Conservation (phyloP, 2,888 invertebrate species). For the Trachelus iudaicus region DNA sequence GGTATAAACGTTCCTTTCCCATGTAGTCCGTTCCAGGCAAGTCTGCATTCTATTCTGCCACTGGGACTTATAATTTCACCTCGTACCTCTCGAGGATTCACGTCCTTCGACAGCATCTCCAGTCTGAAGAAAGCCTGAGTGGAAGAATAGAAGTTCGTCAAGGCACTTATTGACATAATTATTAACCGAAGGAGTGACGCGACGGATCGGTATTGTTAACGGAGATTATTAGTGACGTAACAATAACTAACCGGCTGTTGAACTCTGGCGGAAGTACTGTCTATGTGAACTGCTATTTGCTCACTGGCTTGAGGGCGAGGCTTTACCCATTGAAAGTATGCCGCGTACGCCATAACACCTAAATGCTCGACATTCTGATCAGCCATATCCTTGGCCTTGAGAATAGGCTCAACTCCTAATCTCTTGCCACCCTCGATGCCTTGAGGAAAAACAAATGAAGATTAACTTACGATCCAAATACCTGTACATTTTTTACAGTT, state of each 20-base stretch:
- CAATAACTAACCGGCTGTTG: constrained; percentile 80
- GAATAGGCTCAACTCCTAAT: constrained; percentile 87
- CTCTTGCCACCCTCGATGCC: constrained; percentile 72
- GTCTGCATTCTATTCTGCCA: constrained; percentile 71
- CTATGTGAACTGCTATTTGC: constrained; percentile 81
- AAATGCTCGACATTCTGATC: constrained; percentile 95
- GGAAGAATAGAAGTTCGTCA: constrained; percentile 10
- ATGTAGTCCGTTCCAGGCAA: constrained; percentile 58
- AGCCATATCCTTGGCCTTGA: constrained; percentile 94
- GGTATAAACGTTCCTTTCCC: constrained; percentile 89
- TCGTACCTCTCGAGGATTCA: constrained; percentile 78
- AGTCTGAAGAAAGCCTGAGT: constrained; percentile 83
- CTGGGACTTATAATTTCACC: constrained; percentile 84
- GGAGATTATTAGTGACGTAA: constrained; percentile 2
- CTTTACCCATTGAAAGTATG: constrained; percentile 90
- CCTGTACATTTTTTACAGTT: not conserved
- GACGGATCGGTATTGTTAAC: not conserved
- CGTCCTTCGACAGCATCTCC: constrained; percentile 77
- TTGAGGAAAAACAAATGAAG: constrained; percentile 41
- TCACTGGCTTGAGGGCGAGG: constrained; percentile 87
- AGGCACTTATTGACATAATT: not conserved
- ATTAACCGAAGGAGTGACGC: not conserved
- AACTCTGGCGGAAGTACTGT: constrained; percentile 86
- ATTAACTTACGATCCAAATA: not conserved
- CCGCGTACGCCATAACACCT: constrained; percentile 97